phyloP scores from a whole-genome alignment of 92 coral and sea anemone species.

The Desmophyllum pertusum region DNA sequence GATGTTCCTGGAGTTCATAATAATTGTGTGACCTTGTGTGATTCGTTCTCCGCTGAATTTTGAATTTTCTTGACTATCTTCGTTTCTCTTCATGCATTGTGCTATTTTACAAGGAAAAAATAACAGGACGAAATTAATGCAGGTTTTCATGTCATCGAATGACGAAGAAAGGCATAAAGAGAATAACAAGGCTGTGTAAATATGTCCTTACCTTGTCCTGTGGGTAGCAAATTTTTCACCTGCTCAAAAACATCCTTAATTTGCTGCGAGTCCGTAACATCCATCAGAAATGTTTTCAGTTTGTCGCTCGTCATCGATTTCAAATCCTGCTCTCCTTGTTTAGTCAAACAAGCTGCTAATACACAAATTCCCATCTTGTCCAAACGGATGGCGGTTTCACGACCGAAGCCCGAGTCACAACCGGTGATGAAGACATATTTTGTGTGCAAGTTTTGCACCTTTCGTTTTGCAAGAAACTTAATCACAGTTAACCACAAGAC shows the following conservation, averaged over 20 bases:
- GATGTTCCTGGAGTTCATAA: no score
- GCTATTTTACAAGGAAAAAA: no score
- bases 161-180: background rate
- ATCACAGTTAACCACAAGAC: background rate
- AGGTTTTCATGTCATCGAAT: no score
- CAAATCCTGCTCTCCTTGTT: constrained; percentile 38
- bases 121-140: no score
- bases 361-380: constrained; percentile 59
- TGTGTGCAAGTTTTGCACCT: background rate
- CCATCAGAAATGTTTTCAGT: constrained; percentile 43
- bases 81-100: no score
- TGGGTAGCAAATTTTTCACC: constrained; percentile 28
- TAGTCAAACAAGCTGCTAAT: constrained; percentile 61
- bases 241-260: constrained; percentile 41
- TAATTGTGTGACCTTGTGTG: no score
- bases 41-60: no score
- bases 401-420: constrained; percentile 71
- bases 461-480: background rate
- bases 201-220: background rate
- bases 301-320: constrained; percentile 37
- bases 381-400: constrained; percentile 46
- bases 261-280: constrained; percentile 46
- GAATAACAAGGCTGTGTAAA: background rate
- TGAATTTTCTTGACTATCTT: no score
- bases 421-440: constrained; percentile 62